Conservation (phyloP, 2,113 vertebrate genomes). For the Danio rerio region DNA sequence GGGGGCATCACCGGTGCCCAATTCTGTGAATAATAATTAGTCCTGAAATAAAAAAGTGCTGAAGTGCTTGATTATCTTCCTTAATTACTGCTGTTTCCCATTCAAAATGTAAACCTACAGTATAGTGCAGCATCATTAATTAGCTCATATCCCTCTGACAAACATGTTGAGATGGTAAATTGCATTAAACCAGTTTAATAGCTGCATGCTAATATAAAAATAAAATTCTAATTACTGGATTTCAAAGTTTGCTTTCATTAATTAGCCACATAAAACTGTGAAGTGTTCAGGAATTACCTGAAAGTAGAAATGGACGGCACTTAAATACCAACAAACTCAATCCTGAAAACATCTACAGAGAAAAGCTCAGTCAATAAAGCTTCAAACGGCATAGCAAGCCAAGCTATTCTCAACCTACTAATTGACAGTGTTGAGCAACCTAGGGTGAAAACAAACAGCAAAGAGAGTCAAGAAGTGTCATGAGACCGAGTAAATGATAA, state of each 20-base stretch:
- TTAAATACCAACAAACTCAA: slow-evolving; percentile 13
- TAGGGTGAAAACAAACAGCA: not conserved
- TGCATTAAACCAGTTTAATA: not conserved
- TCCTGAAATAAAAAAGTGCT: slow-evolving; percentile 33
- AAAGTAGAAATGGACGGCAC: not conserved
- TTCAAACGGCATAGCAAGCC: slow-evolving; percentile 42
- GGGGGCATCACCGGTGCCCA: slow-evolving; percentile 50
- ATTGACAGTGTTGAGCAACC: slow-evolving; percentile 1
- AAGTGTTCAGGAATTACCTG: not conserved
- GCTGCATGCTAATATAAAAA: not conserved
- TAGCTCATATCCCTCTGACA: slow-evolving; percentile 30
- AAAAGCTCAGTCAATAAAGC: slow-evolving; percentile 52
- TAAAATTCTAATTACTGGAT: not conserved
- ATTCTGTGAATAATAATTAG: slow-evolving; percentile 57
- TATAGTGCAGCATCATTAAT: slow-evolving; percentile 45
- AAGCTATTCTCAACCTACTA: slow-evolving; percentile 2
- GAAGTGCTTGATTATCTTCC: slow-evolving; percentile 50
- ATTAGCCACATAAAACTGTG: not conserved
- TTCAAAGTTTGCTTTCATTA: not conserved
- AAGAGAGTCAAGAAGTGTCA: not conserved
- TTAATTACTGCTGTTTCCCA: slow-evolving; percentile 55
- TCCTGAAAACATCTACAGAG: slow-evolving; percentile 19
- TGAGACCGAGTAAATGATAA: not conserved
- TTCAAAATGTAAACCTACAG: not conserved
- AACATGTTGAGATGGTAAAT: slow-evolving; percentile 11